These are phyloP conservation scores for Eulemur macaco DNA, from an alignment of 2,113 vertebrate genomes.

Conservation along the genomic window DNA sequence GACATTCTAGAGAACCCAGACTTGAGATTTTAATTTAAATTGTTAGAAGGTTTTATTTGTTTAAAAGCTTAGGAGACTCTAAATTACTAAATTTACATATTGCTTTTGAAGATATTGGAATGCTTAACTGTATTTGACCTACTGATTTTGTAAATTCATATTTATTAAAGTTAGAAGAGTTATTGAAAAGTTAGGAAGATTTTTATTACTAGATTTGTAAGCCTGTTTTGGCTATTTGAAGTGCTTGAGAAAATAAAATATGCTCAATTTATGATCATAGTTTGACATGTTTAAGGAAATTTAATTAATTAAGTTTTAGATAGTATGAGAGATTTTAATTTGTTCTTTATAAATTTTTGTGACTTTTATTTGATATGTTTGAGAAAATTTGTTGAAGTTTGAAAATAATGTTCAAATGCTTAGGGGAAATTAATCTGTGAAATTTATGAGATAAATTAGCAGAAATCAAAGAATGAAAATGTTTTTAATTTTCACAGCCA, in stretches of 20 bases:
- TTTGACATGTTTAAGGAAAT: background rate
- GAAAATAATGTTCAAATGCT: background rate
- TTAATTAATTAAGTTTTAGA: slow-evolving; percentile 2
- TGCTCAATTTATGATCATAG: background rate
- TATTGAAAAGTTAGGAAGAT: background rate
- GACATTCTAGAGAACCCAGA: background rate
- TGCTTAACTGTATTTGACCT: background rate
- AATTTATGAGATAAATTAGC: background rate
- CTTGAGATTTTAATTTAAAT: background rate
- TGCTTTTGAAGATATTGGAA: background rate
- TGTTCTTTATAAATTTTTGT: background rate
- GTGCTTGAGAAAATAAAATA: background rate
- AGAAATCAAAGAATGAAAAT: background rate
- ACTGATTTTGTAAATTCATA: background rate
- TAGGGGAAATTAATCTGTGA: background rate
- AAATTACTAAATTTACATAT: background rate
- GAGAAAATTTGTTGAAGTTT: background rate
- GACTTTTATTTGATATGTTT: background rate
- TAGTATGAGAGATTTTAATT: background rate
- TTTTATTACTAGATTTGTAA: background rate
- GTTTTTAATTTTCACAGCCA: background rate
- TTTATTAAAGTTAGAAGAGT: background rate
- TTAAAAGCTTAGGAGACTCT: background rate
- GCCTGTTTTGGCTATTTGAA: background rate
- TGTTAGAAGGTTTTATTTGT: background rate